These are phyloP conservation scores for Scartelaos histophorus DNA, from an alignment of 2,113 vertebrate genomes.

Conservation along the genomic window DNA sequence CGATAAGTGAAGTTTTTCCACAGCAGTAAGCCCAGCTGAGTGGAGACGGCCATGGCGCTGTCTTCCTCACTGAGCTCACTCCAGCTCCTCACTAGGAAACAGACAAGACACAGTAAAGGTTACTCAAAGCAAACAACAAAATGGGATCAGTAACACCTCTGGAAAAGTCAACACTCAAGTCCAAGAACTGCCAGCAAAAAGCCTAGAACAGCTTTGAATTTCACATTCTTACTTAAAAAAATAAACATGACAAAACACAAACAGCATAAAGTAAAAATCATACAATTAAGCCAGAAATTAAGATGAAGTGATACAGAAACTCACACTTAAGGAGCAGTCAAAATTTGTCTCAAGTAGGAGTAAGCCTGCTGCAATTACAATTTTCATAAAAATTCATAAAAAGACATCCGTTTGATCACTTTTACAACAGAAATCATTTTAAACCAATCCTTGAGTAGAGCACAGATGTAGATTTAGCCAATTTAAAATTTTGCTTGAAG, in stretches of 20 bases:
- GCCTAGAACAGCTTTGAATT: background rate
- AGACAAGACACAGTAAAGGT: slow-evolving; percentile 20
- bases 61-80: slow-evolving; percentile 67
- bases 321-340: background rate
- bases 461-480: background rate
- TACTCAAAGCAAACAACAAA: slow-evolving; percentile 1
- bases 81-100: slow-evolving; percentile 79
- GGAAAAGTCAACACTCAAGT: background rate
- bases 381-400: too few species aligned
- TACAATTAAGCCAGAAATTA: background rate
- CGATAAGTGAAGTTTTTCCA: slow-evolving; percentile 98
- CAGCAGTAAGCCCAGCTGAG: slow-evolving; percentile 91
- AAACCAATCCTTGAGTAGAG: background rate
- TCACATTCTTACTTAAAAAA: background rate
- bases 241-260: background rate
- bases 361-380: background rate
- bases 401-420: background rate
- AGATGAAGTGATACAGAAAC: background rate
- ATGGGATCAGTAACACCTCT: background rate
- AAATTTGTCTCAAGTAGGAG: background rate
- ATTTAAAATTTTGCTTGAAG: background rate
- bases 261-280: background rate
- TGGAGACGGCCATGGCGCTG: slow-evolving; percentile 87
- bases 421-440: background rate
- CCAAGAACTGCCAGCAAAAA: slow-evolving; percentile 3